Conservation (phyloP, 1,140 invertebrate species). For the Nomia melanderi region DNA sequence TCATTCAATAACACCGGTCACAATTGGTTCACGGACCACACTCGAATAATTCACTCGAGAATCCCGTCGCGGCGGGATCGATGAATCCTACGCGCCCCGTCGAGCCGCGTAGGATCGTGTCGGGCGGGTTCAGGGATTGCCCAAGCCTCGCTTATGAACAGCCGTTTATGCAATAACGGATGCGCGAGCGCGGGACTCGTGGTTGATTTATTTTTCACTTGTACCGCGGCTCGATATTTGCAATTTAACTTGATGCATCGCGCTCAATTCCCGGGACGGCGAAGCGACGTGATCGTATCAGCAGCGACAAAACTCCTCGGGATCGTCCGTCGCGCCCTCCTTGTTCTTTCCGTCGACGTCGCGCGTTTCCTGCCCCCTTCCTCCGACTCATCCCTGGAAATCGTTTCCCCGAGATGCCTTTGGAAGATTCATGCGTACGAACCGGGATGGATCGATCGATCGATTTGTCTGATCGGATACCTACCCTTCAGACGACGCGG, state of each 20-base stretch:
- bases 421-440: not conserved
- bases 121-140: not conserved
- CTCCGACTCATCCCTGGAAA: too few relatives aligned
- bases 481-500: not conserved
- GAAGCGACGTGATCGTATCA: slow-evolving; percentile 1
- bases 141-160: not conserved
- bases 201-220: slow-evolving; percentile 2
- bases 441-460: slow-evolving; percentile 2
- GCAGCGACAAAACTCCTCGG: not conserved
- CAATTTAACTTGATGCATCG: slow-evolving; percentile 4
- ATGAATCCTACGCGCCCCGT: too few relatives aligned
- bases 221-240: not conserved
- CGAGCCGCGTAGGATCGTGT: too few relatives aligned
- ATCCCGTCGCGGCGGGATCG: too few relatives aligned
- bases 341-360: not conserved
- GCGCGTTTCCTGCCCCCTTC: not conserved
- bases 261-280: not conserved
- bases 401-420: not conserved
- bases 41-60: too few relatives aligned
- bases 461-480: not conserved
- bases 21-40: too few relatives aligned
- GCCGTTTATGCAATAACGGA: not conserved
- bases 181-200: not conserved
- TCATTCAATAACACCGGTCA: too few relatives aligned
- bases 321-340: not conserved